Evolutionary conservation across 1,140 invertebrate species (phyloP).

Genomic region (Orius insidiosus): DNA sequence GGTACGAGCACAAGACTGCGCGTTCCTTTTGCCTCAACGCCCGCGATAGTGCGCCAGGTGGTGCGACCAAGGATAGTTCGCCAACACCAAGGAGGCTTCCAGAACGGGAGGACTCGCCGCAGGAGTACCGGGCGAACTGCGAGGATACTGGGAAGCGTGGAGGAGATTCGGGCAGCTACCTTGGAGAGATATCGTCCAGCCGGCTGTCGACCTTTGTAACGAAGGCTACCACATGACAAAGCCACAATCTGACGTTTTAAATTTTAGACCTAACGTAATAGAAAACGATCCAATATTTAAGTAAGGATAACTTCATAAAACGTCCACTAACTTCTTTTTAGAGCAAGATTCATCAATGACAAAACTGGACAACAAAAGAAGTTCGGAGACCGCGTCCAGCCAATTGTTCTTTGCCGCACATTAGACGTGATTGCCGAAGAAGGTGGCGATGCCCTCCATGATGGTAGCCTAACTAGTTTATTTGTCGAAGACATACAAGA

Average conservation of each 20-base stretch:
- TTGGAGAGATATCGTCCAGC: slow-evolving; percentile 65
- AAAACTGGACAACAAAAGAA: slow-evolving; percentile 35
- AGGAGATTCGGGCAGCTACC: slow-evolving; percentile 59
- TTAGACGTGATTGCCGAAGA: slow-evolving; percentile 47
- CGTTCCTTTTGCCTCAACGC: slow-evolving; percentile 57
- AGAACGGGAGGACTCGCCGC: slow-evolving; percentile 49
- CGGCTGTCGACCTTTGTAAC: slow-evolving; percentile 56
- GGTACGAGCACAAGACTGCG: slow-evolving; percentile 43
- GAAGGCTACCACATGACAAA: slow-evolving; percentile 53
- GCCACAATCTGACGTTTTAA: slow-evolving; percentile 39
- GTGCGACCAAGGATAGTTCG: slow-evolving; percentile 45
- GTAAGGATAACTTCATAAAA: slow-evolving; percentile 22
- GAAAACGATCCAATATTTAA: slow-evolving; percentile 39
- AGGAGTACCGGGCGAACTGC: slow-evolving; percentile 78
- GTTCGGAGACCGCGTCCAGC: slow-evolving; percentile 44
- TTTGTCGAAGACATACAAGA: slow-evolving; percentile 54
- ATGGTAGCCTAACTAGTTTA: slow-evolving; percentile 45
- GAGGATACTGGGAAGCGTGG: slow-evolving; percentile 72
- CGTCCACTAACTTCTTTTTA: slow-evolving; percentile 26
- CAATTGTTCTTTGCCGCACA: slow-evolving; percentile 49
- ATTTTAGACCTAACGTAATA: slow-evolving; percentile 32
- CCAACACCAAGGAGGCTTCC: slow-evolving; percentile 15
- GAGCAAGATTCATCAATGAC: slow-evolving; percentile 43
- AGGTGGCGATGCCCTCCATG: slow-evolving; percentile 58
- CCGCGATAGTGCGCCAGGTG: slow-evolving; percentile 59